A percentile compares a stretch with the other conserved stretches of the same genome.
These are phyloP conservation scores for Rhinogobio ventralis DNA, from an alignment of 2,797 vertebrate genomes.

Conservation along the genomic window DNA sequence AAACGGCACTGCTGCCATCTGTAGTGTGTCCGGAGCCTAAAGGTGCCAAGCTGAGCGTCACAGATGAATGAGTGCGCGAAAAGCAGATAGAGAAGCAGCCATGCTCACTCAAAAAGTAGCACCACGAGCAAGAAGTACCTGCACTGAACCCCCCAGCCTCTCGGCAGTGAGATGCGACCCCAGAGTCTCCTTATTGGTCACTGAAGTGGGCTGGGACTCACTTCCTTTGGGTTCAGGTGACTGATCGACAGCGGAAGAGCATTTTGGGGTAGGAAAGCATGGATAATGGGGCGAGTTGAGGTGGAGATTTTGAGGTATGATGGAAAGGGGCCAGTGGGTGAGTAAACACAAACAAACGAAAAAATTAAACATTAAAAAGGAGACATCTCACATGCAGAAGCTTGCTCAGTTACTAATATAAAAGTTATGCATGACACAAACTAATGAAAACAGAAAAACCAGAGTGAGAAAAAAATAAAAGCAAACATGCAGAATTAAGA, in stretches of 20 bases:
- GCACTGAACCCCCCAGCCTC: conserved; percentile 91
- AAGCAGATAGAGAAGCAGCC: conserved; percentile 55
- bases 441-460: conserved; percentile 65
- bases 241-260: conserved; percentile 76
- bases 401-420: conserved; percentile 79
- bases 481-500: conserved; percentile 76
- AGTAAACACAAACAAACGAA: conserved; percentile 66
- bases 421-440: conserved; percentile 67
- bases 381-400: conserved; percentile 82
- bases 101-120: conserved; percentile 63
- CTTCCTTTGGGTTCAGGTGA: conserved; percentile 90
- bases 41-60: background rate
- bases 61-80: conserved; percentile 14
- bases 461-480: conserved; percentile 64
- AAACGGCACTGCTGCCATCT: background rate
- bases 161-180: conserved; percentile 89
- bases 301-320: conserved; percentile 45
- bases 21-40: background rate
- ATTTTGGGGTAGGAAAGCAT: conserved; percentile 58
- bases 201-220: conserved; percentile 88
- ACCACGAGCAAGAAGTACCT: conserved; percentile 85
- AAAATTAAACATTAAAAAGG: conserved; percentile 64
- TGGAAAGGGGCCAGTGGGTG: conserved; percentile 49
- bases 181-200: conserved; percentile 89
- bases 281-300: conserved; percentile 63